These are phyloP conservation scores for Casuarius casuarius DNA, from an alignment of 2,113 vertebrate species.

Conservation along the genomic window DNA sequence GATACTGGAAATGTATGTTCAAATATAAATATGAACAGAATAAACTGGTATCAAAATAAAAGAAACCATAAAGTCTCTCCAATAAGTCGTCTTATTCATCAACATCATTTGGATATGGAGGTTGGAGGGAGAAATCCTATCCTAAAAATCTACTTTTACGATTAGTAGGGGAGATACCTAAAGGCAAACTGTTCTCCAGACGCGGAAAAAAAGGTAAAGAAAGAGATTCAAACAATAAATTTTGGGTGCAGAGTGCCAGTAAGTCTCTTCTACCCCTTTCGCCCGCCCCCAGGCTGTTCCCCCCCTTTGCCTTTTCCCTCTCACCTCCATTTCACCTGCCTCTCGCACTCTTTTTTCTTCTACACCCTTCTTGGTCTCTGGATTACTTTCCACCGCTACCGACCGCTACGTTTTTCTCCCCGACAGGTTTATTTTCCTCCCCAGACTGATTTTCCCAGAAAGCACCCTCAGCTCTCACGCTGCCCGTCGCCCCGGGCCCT, in stretches of 20 bases:
- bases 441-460: not conserved
- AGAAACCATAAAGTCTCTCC: not conserved
- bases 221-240: not conserved
- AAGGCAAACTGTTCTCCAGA: not conserved
- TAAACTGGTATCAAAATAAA: not conserved
- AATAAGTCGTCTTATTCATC: not conserved
- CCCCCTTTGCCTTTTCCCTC: not conserved
- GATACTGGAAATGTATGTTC: not conserved
- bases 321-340: not conserved
- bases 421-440: constrained; percentile 13
- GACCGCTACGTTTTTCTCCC: not conserved
- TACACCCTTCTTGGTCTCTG: not conserved
- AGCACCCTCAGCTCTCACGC: not conserved
- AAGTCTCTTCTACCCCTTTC: not conserved
- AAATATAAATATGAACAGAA: not conserved
- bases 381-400: not conserved
- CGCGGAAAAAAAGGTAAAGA: not conserved
- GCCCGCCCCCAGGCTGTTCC: rapidly evolving
- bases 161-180: not conserved
- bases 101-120: not conserved
- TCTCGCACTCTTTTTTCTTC: not conserved
- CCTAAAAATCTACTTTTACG: not conserved
- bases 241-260: not conserved
- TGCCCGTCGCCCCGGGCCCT: not conserved
- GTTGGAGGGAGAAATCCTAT: not conserved